phyloP scores from a whole-genome alignment of 2,888 invertebrate species.

The Phymatocera aterrima region DNA sequence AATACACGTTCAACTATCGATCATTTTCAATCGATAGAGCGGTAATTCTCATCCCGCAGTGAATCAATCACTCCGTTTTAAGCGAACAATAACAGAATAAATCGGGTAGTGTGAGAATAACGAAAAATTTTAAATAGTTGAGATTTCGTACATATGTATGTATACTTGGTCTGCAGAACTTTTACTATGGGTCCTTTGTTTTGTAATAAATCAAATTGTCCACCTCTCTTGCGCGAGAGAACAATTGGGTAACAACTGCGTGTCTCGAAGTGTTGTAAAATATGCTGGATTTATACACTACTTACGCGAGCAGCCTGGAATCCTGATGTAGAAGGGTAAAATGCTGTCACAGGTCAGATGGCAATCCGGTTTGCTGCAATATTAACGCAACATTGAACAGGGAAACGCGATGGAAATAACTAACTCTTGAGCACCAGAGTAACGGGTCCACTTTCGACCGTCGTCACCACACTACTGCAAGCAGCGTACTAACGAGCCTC shows the following conservation, averaged over 20 bases:
- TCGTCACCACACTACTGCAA: constrained; percentile 31
- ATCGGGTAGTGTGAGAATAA: too few species aligned
- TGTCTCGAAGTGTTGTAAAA: not conserved
- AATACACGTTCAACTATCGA: too few species aligned
- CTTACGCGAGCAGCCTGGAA: constrained; percentile 7
- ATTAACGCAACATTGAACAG: constrained; percentile 24
- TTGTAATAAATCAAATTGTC: too few species aligned
- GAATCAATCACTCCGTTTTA: too few species aligned
- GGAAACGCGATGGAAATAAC: not conserved
- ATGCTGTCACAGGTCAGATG: not conserved
- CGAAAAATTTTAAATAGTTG: too few species aligned
- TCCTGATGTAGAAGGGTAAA: not conserved
- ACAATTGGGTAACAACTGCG: not conserved
- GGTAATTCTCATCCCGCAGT: too few species aligned
- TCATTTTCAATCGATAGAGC: too few species aligned
- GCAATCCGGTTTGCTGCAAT: not conserved
- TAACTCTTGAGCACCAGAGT: not conserved
- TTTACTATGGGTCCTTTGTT: too few species aligned
- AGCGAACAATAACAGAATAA: too few species aligned
- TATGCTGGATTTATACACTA: not conserved
- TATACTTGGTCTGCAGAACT: too few species aligned
- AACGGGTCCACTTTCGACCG: constrained; percentile 23
- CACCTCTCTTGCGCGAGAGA: too few species aligned
- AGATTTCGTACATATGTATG: too few species aligned
- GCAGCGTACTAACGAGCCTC: constrained; percentile 22